Base-by-base conservation (phyloP, 1,140 invertebrate species). In the Bombus huntii region DNA sequence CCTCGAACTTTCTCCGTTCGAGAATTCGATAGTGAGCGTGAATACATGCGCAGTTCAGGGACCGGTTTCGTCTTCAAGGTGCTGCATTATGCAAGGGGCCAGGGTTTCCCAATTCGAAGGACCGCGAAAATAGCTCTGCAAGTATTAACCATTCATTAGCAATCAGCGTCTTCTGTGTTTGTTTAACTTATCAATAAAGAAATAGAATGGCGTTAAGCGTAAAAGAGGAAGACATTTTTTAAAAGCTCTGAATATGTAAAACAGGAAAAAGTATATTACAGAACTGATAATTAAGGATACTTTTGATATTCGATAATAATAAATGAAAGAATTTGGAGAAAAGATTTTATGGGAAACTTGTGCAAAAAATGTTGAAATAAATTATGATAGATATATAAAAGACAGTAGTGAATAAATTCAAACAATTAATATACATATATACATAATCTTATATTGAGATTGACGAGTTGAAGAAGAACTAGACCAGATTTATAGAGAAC, bases 1-100 rank as follows among this genome's bases (percentile, higher is more conserved):
- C 84, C 53, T 71, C 79, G 86, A 88, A 90, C 86, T 90, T 90
- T 90, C 87, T 79, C 87, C 74, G 47, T 77, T 59, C 34, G 34
- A 62, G n/a, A 37, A 1, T 68, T 80, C 57, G 37, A 71, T 47
- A 34, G 68, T 47, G 42, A 65, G 28, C 44, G 77, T 68, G 59
- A 62, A 34, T 72, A 68, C 53, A 34, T 28, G 72, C 42, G 10
- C 28, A 18, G 42, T 37, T 42, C 12, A 10, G 42, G 28, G 73
- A 81, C 78, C 71, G 84, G 78, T 81, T 86, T 44, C n/a, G 47
- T 68, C 62, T 44, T 78, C 81, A 78, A 68, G 34, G 81, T 78
- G 44, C n/a, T 78, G 74, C 44, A 70, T 83, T 83, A 83, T 83
- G 73, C 62, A 76, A 77, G 44, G 28, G 18, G 10, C 37, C 74